Percentiles rank a stretch among this genome's conserved stretches.
phyloP scores from a whole-genome alignment of 2,888 invertebrate genomes.

The Caenorhabditis japonica region DNA sequence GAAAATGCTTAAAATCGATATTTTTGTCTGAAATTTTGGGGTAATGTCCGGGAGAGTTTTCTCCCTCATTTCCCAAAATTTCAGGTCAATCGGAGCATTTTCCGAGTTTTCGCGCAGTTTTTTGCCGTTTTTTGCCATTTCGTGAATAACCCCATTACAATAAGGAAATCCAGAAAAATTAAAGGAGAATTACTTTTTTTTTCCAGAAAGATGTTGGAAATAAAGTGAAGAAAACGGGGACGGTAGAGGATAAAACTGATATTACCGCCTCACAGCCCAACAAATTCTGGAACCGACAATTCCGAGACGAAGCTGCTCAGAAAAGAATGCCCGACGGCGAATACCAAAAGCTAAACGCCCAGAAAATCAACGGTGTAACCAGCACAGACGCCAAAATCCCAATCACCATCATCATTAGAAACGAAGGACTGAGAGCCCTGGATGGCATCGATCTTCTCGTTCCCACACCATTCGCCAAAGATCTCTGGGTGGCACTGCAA shows the following conservation, averaged over 20 bases:
- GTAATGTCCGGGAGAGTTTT: too few species aligned
- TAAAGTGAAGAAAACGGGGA: neutral
- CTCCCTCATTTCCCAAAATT: too few species aligned
- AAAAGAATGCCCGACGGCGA: slow-evolving; percentile 27
- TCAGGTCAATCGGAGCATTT: too few species aligned
- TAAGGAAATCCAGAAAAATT: too few species aligned
- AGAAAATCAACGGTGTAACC: slow-evolving; percentile 32
- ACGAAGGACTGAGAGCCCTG: slow-evolving; percentile 33
- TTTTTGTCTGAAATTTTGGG: too few species aligned
- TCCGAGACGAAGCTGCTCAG: slow-evolving; percentile 14
- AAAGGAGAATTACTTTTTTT: too few species aligned
- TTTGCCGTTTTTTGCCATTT: too few species aligned
- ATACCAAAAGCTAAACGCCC: slow-evolving; percentile 42
- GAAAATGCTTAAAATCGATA: too few species aligned
- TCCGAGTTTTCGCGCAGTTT: too few species aligned
- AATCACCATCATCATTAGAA: slow-evolving; percentile 52
- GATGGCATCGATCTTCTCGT: slow-evolving; percentile 61
- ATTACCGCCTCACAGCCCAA: neutral
- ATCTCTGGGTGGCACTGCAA: slow-evolving; percentile 71
- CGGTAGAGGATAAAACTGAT: neutral
- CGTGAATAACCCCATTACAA: too few species aligned
- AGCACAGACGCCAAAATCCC: slow-evolving; percentile 57
- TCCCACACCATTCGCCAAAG: slow-evolving; percentile 61
- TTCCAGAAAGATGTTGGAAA: too few species aligned
- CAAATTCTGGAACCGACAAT: slow-evolving; percentile 30